Evolutionary conservation across 1,140 invertebrate genomes (phyloP).

Genomic region (Zaprionus capensis): DNA sequence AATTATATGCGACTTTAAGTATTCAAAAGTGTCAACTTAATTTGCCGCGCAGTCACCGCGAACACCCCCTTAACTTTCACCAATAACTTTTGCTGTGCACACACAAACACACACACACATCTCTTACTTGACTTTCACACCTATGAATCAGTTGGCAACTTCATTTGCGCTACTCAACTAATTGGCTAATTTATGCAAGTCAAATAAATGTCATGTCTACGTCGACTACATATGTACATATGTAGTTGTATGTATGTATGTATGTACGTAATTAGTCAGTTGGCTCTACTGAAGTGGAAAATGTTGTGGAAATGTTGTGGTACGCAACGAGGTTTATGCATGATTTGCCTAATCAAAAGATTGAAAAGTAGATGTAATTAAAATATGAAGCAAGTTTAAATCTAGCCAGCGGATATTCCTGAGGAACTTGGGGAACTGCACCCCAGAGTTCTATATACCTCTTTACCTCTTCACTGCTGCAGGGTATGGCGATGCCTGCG

Average conservation of each 20-base stretch:
- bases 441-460: not conserved
- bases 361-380: slow-evolving; percentile 26
- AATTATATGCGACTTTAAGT: not conserved
- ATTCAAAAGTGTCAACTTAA: slow-evolving; percentile 23
- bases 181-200: slow-evolving; percentile 79
- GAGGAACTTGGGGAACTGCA: too few relatives aligned
- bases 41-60: not conserved
- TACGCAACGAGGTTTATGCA: slow-evolving; percentile 58
- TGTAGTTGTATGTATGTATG: not conserved
- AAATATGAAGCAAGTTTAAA: not conserved
- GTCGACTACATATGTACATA: slow-evolving; percentile 25
- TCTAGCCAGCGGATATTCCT: too few relatives aligned
- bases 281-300: slow-evolving; percentile 41
- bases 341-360: slow-evolving; percentile 35
- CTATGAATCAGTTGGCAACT: slow-evolving; percentile 49
- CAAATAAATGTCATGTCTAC: slow-evolving; percentile 80
- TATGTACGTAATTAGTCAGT: slow-evolving; percentile 62
- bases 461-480: too few relatives aligned
- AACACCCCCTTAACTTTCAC: not conserved
- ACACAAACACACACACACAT: slow-evolving; percentile 9
- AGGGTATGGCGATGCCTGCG: not conserved
- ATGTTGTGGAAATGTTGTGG: slow-evolving; percentile 18
- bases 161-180: slow-evolving; percentile 71
- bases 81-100: slow-evolving; percentile 22
- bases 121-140: slow-evolving; percentile 17